Conservation (phyloP, 2,888 invertebrate species). For the Thymelicus acteon region DNA sequence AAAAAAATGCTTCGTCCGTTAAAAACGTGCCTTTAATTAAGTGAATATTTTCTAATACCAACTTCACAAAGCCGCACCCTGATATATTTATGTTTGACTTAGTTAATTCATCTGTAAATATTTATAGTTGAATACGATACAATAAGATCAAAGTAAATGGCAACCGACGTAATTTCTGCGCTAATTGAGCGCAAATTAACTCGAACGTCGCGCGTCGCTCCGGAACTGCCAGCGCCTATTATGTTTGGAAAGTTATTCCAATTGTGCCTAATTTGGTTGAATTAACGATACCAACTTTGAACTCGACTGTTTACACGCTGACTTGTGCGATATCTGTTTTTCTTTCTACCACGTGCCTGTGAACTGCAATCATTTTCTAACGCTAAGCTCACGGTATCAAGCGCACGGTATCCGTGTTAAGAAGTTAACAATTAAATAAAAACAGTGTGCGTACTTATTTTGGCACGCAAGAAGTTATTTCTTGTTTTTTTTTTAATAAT, state of each 20-base stretch:
- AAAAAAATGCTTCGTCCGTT: background rate
- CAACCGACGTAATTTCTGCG: background rate
- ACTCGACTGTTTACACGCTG: background rate
- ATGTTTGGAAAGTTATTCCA: constrained; percentile 4
- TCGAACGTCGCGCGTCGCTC: background rate
- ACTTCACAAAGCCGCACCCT: too few species aligned
- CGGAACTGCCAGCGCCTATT: background rate
- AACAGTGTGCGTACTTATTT: too few species aligned
- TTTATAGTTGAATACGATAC: constrained; percentile 11
- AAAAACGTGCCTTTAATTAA: too few species aligned
- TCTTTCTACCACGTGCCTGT: background rate
- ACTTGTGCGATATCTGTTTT: background rate
- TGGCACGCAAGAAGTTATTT: too few species aligned
- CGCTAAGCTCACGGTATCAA: too few species aligned
- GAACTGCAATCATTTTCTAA: too few species aligned
- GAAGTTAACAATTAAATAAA: too few species aligned
- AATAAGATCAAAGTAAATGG: constrained; percentile 8
- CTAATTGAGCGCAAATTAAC: constrained; percentile 1
- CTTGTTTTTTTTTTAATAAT: too few species aligned
- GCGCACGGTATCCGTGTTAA: too few species aligned
- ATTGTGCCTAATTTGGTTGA: constrained; percentile 2
- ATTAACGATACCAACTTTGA: background rate
- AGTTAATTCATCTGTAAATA: background rate
- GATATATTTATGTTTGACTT: too few species aligned
- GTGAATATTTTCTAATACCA: too few species aligned